Conservation (phyloP, 2,888 invertebrate species). For the Apantesis nais region DNA sequence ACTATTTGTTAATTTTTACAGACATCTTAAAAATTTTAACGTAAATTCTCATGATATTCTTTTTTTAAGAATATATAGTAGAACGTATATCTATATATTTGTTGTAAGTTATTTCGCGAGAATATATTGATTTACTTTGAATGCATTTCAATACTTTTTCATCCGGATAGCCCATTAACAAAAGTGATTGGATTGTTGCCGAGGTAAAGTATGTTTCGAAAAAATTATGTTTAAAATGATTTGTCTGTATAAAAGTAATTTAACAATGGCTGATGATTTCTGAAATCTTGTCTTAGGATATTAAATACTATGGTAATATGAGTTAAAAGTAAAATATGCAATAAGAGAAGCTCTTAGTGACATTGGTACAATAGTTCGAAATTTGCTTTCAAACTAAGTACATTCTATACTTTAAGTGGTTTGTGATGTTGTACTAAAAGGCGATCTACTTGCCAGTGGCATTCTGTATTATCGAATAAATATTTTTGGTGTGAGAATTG, state of each 20-base stretch:
- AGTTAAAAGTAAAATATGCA: not conserved
- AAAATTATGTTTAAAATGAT: slow-evolving; percentile 35
- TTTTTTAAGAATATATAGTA: not conserved
- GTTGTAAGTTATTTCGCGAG: not conserved
- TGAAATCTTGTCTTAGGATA: no score
- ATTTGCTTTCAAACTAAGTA: not conserved
- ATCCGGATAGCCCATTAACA: slow-evolving; percentile 92
- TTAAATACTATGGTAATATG: not conserved
- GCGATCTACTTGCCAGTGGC: not conserved
- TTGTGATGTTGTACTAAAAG: not conserved
- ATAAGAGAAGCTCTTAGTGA: not conserved
- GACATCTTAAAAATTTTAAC: not conserved
- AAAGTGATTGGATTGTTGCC: slow-evolving; percentile 96
- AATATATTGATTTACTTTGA: slow-evolving; percentile 45
- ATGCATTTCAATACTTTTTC: slow-evolving; percentile 76
- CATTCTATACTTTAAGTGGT: not conserved
- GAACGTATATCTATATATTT: not conserved
- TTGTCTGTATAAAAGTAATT: not conserved
- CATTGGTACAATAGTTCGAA: not conserved
- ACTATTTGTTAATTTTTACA: not conserved
- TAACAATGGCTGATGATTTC: not conserved
- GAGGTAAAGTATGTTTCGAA: slow-evolving; percentile 90
- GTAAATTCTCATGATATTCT: not conserved
- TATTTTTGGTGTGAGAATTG: not conserved
- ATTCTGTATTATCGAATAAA: not conserved